Evolutionary conservation across 1,140 invertebrate species (phyloP).

Genomic region (Aphelenchoides fujianensis): DNA sequence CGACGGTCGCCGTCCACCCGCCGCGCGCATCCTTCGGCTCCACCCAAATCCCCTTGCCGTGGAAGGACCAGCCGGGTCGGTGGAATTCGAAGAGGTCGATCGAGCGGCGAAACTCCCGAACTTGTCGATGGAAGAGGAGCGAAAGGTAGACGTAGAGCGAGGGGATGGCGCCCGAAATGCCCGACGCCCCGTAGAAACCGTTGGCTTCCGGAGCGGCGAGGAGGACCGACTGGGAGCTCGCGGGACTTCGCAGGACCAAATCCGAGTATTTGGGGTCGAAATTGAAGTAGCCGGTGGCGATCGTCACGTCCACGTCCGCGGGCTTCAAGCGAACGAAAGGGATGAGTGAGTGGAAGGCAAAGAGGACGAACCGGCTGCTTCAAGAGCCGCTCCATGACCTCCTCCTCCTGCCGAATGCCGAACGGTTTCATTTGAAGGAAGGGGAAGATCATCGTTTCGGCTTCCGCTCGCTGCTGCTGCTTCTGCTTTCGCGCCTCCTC

Average conservation of each 20-base stretch:
- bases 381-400: conserved; percentile 15
- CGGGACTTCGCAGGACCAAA: conserved; percentile 72
- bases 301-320: conserved; percentile 66
- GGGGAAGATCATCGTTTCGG: conserved; percentile 86
- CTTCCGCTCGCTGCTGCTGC: conserved; percentile 51
- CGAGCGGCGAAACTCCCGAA: background rate
- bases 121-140: background rate
- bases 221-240: conserved; percentile 74
- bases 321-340: no score
- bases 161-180: conserved; percentile 82
- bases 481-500: no score
- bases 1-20: conserved; percentile 72
- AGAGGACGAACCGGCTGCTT: conserved; percentile 43
- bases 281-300: conserved; percentile 97
- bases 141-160: conserved; percentile 84
- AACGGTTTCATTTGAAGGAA: conserved; percentile 90
- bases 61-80: conserved; percentile 85
- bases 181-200: conserved; percentile 81
- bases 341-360: conserved; percentile 15
- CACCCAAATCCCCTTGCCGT: conserved; percentile 94
- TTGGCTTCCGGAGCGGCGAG: conserved; percentile 92
- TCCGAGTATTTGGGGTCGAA: conserved; percentile 80
- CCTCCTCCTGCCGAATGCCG: conserved; percentile 75
- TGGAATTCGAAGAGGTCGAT: conserved; percentile 71
- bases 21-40: conserved; percentile 71